Evolutionary conservation across 2,113 vertebrate species (phyloP), one percentile per base, ranked within the genome.

Genomic region (Pluvialis apricaria): DNA sequence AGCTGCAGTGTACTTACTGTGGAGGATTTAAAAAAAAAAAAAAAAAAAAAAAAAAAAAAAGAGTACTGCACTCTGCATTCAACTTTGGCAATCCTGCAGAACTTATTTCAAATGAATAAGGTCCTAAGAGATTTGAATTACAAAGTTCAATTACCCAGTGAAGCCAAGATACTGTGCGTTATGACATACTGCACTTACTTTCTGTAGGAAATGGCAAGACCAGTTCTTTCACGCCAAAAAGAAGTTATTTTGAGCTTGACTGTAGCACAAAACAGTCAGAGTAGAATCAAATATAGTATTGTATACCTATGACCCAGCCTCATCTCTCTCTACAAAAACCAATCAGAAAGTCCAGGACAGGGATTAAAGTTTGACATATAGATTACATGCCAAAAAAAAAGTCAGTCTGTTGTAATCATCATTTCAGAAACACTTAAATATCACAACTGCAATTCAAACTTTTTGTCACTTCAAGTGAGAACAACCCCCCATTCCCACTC

Each of bases 291-390:
- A 44, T 11, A 51, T 2, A 66, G 16, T 5, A 25, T 0, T 42
- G 18, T 6, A 47, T 14, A 51, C n/a, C 26, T 57, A 34, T 10
- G 78, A 66, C 3, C 3, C 51, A 71, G 13, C 4, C 69, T 16
- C 7, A 61, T 5, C 7, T 15, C 36, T n/a, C 75, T 34, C 38
- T 26, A 13, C 40, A 72, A 87, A 85, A 51, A 9, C 21, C 3
- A 68, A 54, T 21, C 11, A 18, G 58, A 55, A 42, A 72, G 5
- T 2, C 2, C 12, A 57, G n/a, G 38, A 38, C 4, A 4, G 0
- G 0, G 40, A 47, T 10, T 80, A 36, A 92, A 85, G 54, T 34
- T n/a, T n/a, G 51, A 57, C 36, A n/a, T 24, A 11, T 0, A 24
- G 9, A 38, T 38, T 18, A 47, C 44, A 52, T 1, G 7, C 44